Evolutionary conservation across 2,113 vertebrate genomes (phyloP).

Genomic region (Oreochromis niloticus): DNA sequence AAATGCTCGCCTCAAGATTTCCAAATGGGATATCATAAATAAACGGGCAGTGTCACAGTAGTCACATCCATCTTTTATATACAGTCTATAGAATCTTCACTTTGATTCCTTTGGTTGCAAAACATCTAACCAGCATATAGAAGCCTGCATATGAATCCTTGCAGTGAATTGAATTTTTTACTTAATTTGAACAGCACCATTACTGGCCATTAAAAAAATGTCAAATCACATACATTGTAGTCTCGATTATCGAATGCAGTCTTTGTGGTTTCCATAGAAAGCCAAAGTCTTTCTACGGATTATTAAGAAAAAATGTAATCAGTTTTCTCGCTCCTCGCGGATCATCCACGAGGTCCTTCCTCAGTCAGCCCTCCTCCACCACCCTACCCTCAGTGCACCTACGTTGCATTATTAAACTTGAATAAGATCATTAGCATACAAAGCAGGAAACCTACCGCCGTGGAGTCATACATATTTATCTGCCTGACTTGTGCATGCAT

Average conservation of each 20-base stretch:
- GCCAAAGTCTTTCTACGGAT: slow-evolving; percentile 1
- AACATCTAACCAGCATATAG: background rate
- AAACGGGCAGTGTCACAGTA: background rate
- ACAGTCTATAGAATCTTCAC: background rate
- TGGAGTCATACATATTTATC: slow-evolving; percentile 70
- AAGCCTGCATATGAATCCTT: background rate
- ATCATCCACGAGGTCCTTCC: slow-evolving; percentile 1
- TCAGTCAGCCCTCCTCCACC: background rate
- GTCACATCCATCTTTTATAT: background rate
- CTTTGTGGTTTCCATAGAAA: background rate
- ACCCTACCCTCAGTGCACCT: slow-evolving; percentile 15
- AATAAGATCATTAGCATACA: slow-evolving; percentile 71
- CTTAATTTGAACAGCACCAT: background rate
- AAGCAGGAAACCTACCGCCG: slow-evolving; percentile 59
- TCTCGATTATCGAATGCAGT: background rate
- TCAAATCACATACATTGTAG: background rate
- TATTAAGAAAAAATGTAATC: slow-evolving; percentile 36
- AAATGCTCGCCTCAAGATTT: background rate
- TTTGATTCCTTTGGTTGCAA: background rate
- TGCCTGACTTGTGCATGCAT: slow-evolving; percentile 31
- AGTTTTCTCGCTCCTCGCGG: slow-evolving; percentile 15
- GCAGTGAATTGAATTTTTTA: background rate
- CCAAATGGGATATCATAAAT: background rate
- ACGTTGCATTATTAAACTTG: slow-evolving; percentile 65
- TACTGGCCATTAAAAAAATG: background rate